Evolutionary conservation across 2,888 invertebrate species (phyloP), one percentile per base, ranked within the genome.

Genomic region (Pseudeuparius sepicola): DNA sequence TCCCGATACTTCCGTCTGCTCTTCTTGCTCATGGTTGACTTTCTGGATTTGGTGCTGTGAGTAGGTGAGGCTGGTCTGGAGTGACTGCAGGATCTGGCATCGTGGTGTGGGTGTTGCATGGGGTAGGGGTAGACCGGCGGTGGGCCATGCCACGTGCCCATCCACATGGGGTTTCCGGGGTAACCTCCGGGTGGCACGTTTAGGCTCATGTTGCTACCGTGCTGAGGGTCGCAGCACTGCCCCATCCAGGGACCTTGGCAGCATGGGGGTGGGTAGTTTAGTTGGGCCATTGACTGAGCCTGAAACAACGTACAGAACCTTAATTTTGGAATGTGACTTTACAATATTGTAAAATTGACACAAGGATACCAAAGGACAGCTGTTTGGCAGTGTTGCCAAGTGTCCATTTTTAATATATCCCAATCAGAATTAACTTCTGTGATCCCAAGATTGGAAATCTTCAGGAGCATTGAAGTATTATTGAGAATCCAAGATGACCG

Each of bases 281-380:
- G 53, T 31, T 79, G 78, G 1, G 78, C 78, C 69, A 78, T 69
- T 0, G 80, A 80, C 49, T 79, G 79, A 0, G 78, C 74, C 78
- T 80, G 50, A n/a, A 59, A 56, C 24, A 26, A 34, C 20, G n/a
- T 7, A 20, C 20, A 20, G n/a, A n/a, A n/a, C n/a, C n/a, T n/a
- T n/a, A n/a, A n/a, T n/a, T n/a, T n/a, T n/a, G n/a, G n/a, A n/a
- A n/a, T n/a, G n/a, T n/a, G n/a, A n/a, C n/a, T n/a, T n/a, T n/a
- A n/a, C n/a, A n/a, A n/a, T n/a, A n/a, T n/a, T n/a, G n/a, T n/a
- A n/a, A n/a, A n/a, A n/a, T n/a, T n/a, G n/a, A n/a, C n/a, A n/a
- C n/a, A n/a, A n/a, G n/a, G n/a, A n/a, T n/a, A n/a, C n/a, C n/a
- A n/a, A n/a, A n/a, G n/a, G n/a, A n/a, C n/a, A n/a, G n/a, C n/a